phyloP scores from a whole-genome alignment of 2,113 vertebrate genomes.

The Spea bombifrons region DNA sequence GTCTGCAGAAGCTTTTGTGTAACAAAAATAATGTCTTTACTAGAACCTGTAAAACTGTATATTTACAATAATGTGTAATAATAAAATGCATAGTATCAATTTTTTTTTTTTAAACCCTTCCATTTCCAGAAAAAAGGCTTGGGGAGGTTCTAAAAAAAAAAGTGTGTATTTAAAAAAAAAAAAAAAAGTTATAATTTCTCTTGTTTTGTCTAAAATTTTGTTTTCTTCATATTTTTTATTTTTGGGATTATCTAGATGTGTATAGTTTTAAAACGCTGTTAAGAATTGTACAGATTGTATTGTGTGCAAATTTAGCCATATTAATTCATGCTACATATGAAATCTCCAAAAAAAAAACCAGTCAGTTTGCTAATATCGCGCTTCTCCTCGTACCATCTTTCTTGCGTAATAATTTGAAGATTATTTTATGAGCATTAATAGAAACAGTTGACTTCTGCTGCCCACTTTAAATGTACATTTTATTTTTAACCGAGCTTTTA shows the following conservation, averaged over 20 bases:
- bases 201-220: neutral
- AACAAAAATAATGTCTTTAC: conserved; percentile 10
- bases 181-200: neutral
- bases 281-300: neutral
- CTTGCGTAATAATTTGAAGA: too few species aligned
- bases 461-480: too few species aligned
- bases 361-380: too few species aligned
- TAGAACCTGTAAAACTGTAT: conserved; percentile 39
- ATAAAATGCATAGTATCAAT: conserved; percentile 26
- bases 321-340: neutral
- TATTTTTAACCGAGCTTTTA: too few species aligned
- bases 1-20: conserved; percentile 13
- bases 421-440: too few species aligned
- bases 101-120: conserved; percentile 5
- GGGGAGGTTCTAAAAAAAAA: neutral
- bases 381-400: too few species aligned
- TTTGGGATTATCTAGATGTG: neutral
- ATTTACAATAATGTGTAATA: conserved; percentile 33
- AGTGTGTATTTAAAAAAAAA: neutral
- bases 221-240: neutral
- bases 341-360: too few species aligned
- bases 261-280: neutral
- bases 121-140: neutral
- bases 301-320: neutral
- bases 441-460: too few species aligned